A percentile compares a stretch with the other conserved stretches of the same genome.
Conservation (phyloP, 53 echinoderm and acorn worm species). For the Astropecten irregularis region DNA sequence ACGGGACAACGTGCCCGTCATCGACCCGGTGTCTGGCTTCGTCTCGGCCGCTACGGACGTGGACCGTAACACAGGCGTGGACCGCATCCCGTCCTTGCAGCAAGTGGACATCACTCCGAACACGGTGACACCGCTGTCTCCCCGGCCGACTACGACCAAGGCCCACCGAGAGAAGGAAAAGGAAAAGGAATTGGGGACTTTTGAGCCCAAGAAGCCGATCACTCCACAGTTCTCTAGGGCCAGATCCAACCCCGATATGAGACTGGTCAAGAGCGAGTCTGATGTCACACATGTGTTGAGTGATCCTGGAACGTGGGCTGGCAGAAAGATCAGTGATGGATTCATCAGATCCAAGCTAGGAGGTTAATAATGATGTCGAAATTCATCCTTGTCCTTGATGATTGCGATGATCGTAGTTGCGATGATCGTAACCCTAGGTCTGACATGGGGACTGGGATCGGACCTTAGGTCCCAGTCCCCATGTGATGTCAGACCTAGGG, state of each 20-base stretch:
- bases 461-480: too few species aligned
- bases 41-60: conserved; percentile 88
- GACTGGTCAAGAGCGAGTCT: conserved; percentile 43
- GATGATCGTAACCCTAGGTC: too few species aligned
- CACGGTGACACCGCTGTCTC: conserved; percentile 81
- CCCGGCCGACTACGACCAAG: conserved; percentile 75
- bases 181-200: conserved; percentile 19
- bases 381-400: not conserved
- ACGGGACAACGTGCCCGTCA: conserved; percentile 82
- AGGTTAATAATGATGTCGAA: conserved; percentile 66
- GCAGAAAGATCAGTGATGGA: conserved; percentile 88
- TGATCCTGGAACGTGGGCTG: conserved; percentile 93
- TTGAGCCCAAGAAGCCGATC: conserved; percentile 2
- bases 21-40: conserved; percentile 93
- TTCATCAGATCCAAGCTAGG: conserved; percentile 87
- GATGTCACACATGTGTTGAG: conserved; percentile 66
- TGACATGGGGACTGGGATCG: too few species aligned
- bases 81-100: conserved; percentile 73
- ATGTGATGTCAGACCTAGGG: too few species aligned
- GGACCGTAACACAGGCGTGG: conserved; percentile 79
- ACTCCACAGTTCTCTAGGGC: conserved; percentile 39
- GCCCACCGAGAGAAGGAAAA: conserved; percentile 72
- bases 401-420: not conserved
- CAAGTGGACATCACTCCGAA: conserved; percentile 85
- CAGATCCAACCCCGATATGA: conserved; percentile 37